Conservation (phyloP, 2,797 vertebrate species). For the Rhinoraja longicauda region DNA sequence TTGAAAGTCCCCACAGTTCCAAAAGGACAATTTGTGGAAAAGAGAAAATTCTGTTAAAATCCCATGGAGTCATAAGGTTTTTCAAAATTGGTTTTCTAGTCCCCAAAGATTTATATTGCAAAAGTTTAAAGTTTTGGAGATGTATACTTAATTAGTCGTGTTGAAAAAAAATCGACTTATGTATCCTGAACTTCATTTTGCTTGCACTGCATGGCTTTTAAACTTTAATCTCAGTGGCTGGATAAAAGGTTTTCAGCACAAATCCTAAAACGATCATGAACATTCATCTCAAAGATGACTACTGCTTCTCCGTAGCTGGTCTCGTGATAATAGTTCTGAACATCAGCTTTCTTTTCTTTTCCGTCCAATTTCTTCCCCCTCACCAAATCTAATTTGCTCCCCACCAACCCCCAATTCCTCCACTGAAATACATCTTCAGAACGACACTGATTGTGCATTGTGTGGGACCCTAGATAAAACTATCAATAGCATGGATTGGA, state of each 20-base stretch:
- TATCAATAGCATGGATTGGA: neutral
- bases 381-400: too few relatives aligned
- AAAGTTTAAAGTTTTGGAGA: neutral
- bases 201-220: neutral
- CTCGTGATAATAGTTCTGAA: neutral
- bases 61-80: neutral
- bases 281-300: neutral
- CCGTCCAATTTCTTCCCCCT: neutral
- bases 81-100: neutral
- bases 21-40: slow-evolving; percentile 31
- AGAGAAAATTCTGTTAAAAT: neutral
- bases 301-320: neutral
- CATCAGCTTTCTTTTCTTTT: neutral
- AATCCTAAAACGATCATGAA: slow-evolving; percentile 18
- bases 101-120: neutral
- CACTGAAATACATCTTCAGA: neutral
- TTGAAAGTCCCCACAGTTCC: neutral
- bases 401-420: too few relatives aligned
- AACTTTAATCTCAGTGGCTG: neutral
- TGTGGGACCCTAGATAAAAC: neutral
- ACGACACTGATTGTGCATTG: neutral
- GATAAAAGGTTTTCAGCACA: neutral
- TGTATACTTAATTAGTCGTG: neutral
- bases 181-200: slow-evolving; percentile 23
- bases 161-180: neutral